These are phyloP conservation scores for Lerista edwardsae DNA, from an alignment of 2,797 vertebrate species.

Conservation along the genomic window DNA sequence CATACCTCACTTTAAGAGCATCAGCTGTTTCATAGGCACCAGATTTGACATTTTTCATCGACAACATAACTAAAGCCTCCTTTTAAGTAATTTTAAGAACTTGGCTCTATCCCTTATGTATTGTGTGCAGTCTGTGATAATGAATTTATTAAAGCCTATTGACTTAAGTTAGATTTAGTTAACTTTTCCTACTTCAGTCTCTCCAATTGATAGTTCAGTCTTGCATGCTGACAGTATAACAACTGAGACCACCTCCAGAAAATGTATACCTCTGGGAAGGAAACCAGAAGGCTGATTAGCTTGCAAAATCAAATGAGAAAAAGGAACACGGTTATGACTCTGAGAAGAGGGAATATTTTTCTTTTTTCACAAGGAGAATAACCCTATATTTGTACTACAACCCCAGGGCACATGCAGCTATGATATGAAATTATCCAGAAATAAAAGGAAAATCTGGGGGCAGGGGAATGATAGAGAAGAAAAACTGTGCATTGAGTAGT, in stretches of 20 bases:
- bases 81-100: too few relatives aligned
- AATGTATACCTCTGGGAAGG: not conserved
- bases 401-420: not conserved
- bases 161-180: not conserved
- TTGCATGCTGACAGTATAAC: not conserved
- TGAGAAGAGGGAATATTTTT: not conserved
- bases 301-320: not conserved
- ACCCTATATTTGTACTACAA: not conserved
- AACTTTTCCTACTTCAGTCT: not conserved
- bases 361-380: not conserved
- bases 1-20: too few relatives aligned
- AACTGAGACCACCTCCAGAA: not conserved
- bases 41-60: too few relatives aligned
- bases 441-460: too few relatives aligned
- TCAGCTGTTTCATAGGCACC: too few relatives aligned
- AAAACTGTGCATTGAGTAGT: not conserved
- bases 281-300: not conserved
- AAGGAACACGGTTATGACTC: not conserved
- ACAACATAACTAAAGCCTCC: too few relatives aligned
- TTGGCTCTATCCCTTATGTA: too few relatives aligned
- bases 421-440: too few relatives aligned
- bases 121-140: too few relatives aligned
- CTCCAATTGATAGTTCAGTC: not conserved
- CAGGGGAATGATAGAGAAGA: not conserved
- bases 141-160: not conserved